These are phyloP conservation scores for Todus mexicanus DNA, from an alignment of 2,797 vertebrate species.

Conservation along the genomic window DNA sequence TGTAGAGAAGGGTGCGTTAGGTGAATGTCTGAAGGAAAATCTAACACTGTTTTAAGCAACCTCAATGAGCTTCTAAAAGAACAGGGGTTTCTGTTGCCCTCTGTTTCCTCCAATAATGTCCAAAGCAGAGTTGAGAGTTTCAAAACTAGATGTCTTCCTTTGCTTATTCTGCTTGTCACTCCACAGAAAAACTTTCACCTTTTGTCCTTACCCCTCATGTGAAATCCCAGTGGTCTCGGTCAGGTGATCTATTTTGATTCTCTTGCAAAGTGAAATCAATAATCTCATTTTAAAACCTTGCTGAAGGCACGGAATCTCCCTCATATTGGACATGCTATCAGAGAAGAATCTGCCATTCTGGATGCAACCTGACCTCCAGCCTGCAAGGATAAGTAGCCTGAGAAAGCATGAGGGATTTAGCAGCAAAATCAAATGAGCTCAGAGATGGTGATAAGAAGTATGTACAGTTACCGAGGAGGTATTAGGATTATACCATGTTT, in stretches of 20 bases:
- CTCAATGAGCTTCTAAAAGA: not conserved
- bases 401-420: conserved; percentile 13
- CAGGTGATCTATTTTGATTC: conserved; percentile 22
- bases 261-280: conserved; percentile 51
- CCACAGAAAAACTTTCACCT: conserved; percentile 3
- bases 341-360: conserved; percentile 28
- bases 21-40: not conserved
- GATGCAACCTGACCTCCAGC: conserved; percentile 45
- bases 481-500: not conserved
- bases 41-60: not conserved
- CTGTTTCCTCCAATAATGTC: not conserved
- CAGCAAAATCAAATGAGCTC: not conserved
- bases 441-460: conserved; percentile 16
- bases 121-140: not conserved
- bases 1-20: not conserved
- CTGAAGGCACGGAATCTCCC: conserved; percentile 42
- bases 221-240: not conserved
- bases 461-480: not conserved
- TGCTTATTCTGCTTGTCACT: not conserved
- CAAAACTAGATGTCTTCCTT: not conserved
- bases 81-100: not conserved
- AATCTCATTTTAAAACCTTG: conserved; percentile 55
- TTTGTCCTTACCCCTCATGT: conserved; percentile 27
- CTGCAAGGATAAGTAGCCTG: conserved; percentile 15
- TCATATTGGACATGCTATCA: conserved; percentile 24